phyloP scores from a whole-genome alignment of 2,113 vertebrate genomes.

The Megaptera novaeangliae region DNA sequence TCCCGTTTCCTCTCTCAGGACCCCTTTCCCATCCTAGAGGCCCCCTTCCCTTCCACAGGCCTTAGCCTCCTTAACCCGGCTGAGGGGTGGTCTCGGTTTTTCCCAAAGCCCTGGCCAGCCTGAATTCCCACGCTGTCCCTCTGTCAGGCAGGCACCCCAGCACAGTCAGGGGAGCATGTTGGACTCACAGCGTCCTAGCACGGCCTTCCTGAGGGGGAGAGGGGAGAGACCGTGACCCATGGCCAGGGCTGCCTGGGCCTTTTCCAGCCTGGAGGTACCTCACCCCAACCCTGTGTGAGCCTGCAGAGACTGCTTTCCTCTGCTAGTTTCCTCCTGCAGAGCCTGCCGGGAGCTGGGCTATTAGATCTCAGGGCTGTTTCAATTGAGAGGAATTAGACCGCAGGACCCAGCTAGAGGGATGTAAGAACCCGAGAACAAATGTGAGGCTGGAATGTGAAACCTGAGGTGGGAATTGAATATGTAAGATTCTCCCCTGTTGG shows the following conservation, averaged over 20 bases:
- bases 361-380: not conserved
- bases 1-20: not conserved
- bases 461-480: not conserved
- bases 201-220: not conserved
- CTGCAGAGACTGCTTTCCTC: not conserved
- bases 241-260: not conserved
- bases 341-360: not conserved
- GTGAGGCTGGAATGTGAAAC: not conserved
- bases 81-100: not conserved
- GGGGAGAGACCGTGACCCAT: not conserved
- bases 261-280: not conserved
- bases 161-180: not conserved
- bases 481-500: not conserved
- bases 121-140: not conserved
- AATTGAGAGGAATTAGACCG: not conserved
- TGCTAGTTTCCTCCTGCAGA: rapidly evolving
- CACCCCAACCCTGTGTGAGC: not conserved
- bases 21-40: not conserved
- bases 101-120: not conserved
- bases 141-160: not conserved
- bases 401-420: not conserved
- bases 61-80: not conserved
- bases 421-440: not conserved
- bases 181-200: not conserved
- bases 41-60: not conserved